Conservation (phyloP, 1,140 invertebrate species). For the Panagrolaimus sp. region DNA sequence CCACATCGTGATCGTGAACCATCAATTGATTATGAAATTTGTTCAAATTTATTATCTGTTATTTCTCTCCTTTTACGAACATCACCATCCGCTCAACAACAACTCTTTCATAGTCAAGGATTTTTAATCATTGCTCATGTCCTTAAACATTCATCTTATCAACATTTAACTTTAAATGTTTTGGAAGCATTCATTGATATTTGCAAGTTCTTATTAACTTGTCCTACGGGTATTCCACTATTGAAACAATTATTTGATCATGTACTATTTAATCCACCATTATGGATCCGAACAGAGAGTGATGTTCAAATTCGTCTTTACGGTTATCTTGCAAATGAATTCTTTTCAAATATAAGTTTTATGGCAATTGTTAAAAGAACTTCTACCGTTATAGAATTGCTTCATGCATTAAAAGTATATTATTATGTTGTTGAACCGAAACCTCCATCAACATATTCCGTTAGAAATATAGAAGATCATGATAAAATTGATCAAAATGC, state of each 20-base stretch:
- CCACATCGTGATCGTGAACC: slow-evolving; percentile 61
- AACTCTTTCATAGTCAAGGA: slow-evolving; percentile 94
- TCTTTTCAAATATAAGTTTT: slow-evolving; percentile 91
- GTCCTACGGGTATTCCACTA: slow-evolving; percentile 81
- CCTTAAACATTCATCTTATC: slow-evolving; percentile 68
- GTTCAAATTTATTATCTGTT: slow-evolving; percentile 87
- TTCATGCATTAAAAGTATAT: slow-evolving; percentile 96
- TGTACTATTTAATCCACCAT: slow-evolving; percentile 92
- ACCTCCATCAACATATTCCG: slow-evolving; percentile 68
- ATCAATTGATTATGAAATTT: slow-evolving; percentile 60
- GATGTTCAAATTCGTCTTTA: slow-evolving; percentile 82
- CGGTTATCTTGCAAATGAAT: slow-evolving; percentile 93
- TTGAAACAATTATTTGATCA: slow-evolving; percentile 97
- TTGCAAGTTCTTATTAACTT: slow-evolving; percentile 86
- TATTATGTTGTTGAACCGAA: slow-evolving; percentile 96
- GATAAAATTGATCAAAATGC: slow-evolving; percentile 17
- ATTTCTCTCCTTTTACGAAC: slow-evolving; percentile 93
- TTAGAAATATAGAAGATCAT: slow-evolving; percentile 65
- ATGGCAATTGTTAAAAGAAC: slow-evolving; percentile 92
- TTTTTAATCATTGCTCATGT: slow-evolving; percentile 96
- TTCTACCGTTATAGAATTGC: slow-evolving; percentile 91
- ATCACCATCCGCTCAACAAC: slow-evolving; percentile 92
- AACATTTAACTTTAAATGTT: slow-evolving; percentile 45
- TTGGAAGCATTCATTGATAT: slow-evolving; percentile 63
- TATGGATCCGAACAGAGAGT: slow-evolving; percentile 84